phyloP scores from a whole-genome alignment of 2,888 invertebrate species.

The Glaucopsyche alexis region DNA sequence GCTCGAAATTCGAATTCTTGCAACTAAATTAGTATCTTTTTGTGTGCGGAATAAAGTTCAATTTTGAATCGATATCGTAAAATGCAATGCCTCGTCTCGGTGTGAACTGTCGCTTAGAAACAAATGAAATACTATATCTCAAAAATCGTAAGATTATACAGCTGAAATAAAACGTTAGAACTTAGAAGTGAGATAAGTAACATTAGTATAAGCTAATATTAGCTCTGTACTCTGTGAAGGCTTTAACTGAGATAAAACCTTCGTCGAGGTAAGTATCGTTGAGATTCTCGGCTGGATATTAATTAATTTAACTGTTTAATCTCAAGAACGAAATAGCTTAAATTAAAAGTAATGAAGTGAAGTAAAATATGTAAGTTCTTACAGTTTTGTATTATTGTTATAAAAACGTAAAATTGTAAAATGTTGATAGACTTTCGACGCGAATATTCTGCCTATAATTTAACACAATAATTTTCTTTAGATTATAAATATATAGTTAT shows the following conservation, averaged over 20 bases:
- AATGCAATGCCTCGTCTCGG: not conserved
- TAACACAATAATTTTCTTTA: too few relatives aligned
- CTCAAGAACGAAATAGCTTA: not conserved
- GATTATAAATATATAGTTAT: too few relatives aligned
- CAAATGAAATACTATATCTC: not conserved
- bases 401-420: too few relatives aligned
- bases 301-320: conserved; percentile 1
- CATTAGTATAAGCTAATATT: conserved; percentile 16
- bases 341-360: not conserved
- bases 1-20: too few relatives aligned
- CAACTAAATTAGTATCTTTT: too few relatives aligned
- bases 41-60: too few relatives aligned
- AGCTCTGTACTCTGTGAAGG: conserved; percentile 15
- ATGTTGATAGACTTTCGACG: too few relatives aligned
- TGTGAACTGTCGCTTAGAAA: not conserved
- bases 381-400: too few relatives aligned
- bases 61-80: not conserved
- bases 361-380: too few relatives aligned
- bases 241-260: not conserved
- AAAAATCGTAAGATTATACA: conserved; percentile 24
- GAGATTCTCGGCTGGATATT: not conserved
- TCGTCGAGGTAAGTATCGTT: not conserved
- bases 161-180: not conserved
- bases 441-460: too few relatives aligned
- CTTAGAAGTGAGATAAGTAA: conserved; percentile 1